Evolutionary conservation across 2,113 vertebrate genomes (phyloP).

Genomic region (Melierax canorus): DNA sequence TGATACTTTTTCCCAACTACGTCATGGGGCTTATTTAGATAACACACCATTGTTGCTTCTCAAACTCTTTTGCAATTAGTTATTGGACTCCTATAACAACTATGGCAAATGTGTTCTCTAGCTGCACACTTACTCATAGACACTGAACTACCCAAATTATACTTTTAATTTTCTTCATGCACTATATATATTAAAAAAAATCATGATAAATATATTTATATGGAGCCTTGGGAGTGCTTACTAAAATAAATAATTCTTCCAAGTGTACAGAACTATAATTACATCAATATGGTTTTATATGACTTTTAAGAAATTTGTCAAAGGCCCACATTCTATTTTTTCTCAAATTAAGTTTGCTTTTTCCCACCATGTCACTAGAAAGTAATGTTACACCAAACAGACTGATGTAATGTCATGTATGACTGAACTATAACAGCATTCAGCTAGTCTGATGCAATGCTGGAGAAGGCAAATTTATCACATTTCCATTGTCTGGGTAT

Average conservation of each 20-base stretch:
- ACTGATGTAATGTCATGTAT: not conserved
- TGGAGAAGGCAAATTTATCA: not conserved
- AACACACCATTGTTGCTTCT: not conserved
- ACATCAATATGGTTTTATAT: not conserved
- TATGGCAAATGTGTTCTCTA: not conserved
- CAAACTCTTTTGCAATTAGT: not conserved
- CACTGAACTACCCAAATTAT: not conserved
- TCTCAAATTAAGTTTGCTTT: not conserved
- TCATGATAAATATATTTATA: not conserved
- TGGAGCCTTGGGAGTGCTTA: not conserved
- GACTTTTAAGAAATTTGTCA: not conserved
- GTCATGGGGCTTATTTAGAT: not conserved
- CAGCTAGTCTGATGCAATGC: not conserved
- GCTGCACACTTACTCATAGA: not conserved
- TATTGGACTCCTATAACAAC: not conserved
- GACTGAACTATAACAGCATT: not conserved
- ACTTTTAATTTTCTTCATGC: not conserved
- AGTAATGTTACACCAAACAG: not conserved
- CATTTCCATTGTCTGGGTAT: not conserved
- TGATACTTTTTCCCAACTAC: not conserved
- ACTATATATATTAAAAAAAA: not conserved
- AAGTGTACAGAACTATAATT: not conserved
- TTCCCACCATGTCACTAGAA: not conserved
- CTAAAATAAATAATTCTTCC: not conserved
- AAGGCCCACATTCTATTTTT: not conserved